These are phyloP conservation scores for Spilogale gracilis DNA, from an alignment of 2,113 vertebrate genomes.

Conservation along the genomic window DNA sequence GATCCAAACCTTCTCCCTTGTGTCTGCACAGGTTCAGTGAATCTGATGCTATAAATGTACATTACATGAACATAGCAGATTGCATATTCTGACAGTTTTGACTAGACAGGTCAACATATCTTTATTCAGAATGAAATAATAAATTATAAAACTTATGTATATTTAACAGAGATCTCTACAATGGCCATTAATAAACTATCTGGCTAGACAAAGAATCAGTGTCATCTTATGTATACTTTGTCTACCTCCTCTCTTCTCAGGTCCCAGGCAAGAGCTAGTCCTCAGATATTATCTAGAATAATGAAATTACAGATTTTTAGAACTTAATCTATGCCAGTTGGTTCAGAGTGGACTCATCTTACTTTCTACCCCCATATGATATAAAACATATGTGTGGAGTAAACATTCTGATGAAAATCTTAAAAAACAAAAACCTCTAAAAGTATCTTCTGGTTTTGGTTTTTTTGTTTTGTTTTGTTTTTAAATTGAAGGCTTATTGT, in stretches of 20 bases:
- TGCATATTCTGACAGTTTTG: background rate
- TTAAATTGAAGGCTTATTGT: background rate
- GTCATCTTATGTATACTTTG: background rate
- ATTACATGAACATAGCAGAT: background rate
- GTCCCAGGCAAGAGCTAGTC: background rate
- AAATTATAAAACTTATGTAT: background rate
- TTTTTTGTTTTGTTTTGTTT: background rate
- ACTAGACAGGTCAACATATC: background rate
- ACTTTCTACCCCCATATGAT: background rate
- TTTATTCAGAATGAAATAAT: conserved; percentile 33
- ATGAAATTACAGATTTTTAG: background rate
- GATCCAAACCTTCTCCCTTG: background rate
- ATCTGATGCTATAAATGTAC: background rate
- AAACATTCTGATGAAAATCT: background rate
- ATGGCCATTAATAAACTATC: background rate
- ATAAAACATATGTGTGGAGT: background rate
- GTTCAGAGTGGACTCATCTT: background rate
- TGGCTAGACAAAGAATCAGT: background rate
- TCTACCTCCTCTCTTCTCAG: background rate
- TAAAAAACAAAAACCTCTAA: too few relatives aligned
- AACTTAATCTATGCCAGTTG: background rate
- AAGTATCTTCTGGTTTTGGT: background rate
- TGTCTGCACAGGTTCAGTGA: background rate
- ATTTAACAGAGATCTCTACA: background rate
- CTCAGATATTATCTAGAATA: background rate